These are phyloP conservation scores for Azorinus chamasolen DNA, from an alignment of 2,888 invertebrate genomes.

Conservation along the genomic window DNA sequence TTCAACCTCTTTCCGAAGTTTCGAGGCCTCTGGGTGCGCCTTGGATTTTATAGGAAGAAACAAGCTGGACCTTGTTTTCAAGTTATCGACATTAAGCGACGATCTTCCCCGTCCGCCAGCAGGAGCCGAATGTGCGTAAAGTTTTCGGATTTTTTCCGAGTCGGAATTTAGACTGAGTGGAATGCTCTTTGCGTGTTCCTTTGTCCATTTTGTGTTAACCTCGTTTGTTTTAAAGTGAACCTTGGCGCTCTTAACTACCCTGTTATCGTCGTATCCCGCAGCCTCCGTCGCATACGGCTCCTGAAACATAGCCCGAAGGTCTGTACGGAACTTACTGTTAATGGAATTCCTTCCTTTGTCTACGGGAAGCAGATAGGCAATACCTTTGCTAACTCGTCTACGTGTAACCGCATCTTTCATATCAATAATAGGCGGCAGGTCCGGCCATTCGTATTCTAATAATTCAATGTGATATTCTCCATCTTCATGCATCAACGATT, in stretches of 20 bases:
- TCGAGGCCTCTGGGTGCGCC: slow-evolving; percentile 76
- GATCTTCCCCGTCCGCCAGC: slow-evolving; percentile 66
- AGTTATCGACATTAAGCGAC: slow-evolving; percentile 64
- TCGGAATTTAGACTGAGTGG: slow-evolving; percentile 76
- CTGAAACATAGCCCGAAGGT: slow-evolving; percentile 82
- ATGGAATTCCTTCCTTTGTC: slow-evolving; percentile 81
- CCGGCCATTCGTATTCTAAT: slow-evolving; percentile 82
- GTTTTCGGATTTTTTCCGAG: slow-evolving; percentile 74
- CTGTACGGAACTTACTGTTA: slow-evolving; percentile 78
- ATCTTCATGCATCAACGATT: slow-evolving; percentile 26
- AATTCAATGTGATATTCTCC: slow-evolving; percentile 71
- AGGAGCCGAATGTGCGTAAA: slow-evolving; percentile 79
- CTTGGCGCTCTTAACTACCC: slow-evolving; percentile 72
- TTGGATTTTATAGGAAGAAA: slow-evolving; percentile 76
- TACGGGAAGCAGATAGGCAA: slow-evolving; percentile 80
- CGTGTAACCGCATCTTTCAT: slow-evolving; percentile 80
- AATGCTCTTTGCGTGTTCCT: slow-evolving; percentile 55
- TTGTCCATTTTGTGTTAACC: slow-evolving; percentile 74
- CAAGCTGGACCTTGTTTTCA: slow-evolving; percentile 73
- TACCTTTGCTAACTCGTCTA: slow-evolving; percentile 78
- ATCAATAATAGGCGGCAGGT: slow-evolving; percentile 80
- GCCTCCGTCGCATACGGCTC: slow-evolving; percentile 79
- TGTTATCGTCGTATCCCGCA: slow-evolving; percentile 71
- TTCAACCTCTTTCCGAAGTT: slow-evolving; percentile 79
- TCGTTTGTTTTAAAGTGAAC: slow-evolving; percentile 77